These are phyloP conservation scores for Neoarius graeffei DNA, from an alignment of 2,113 vertebrate species.

Conservation along the genomic window DNA sequence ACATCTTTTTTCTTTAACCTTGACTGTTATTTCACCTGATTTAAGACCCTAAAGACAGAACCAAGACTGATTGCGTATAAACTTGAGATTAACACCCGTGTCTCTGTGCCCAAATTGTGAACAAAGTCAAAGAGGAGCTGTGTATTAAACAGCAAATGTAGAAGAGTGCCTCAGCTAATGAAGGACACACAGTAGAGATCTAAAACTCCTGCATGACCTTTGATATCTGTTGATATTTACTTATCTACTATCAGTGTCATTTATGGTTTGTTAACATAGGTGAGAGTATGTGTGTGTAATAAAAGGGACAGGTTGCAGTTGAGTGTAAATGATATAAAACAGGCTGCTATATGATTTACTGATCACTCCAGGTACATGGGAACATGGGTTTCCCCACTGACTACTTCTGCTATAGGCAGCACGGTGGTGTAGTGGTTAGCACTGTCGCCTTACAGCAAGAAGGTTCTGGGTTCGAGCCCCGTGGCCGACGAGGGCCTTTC, in stretches of 20 bases:
- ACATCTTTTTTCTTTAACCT: slow-evolving; percentile 60
- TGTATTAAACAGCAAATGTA: not conserved
- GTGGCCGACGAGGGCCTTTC: no score
- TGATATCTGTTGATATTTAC: slow-evolving; percentile 59
- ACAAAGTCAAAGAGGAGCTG: not conserved
- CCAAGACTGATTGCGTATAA: not conserved
- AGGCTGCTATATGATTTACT: not conserved
- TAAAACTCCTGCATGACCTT: slow-evolving; percentile 52
- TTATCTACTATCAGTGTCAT: slow-evolving; percentile 48
- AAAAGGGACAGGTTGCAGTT: not conserved
- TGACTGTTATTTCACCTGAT: slow-evolving; percentile 40
- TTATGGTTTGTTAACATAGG: slow-evolving; percentile 56
- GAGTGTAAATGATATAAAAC: not conserved
- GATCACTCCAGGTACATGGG: not conserved
- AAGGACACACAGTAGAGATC: not conserved
- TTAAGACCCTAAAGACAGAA: not conserved
- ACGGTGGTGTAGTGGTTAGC: accelerated
- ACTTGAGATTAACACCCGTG: not conserved
- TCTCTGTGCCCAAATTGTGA: not conserved
- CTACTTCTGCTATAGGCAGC: no score
- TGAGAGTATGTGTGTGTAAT: slow-evolving; percentile 40
- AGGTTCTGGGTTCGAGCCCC: no score
- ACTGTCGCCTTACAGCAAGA: no score
- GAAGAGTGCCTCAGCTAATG: not conserved
- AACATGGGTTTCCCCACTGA: not conserved